Percentiles rank a stretch among this genome's conserved stretches.
These are phyloP conservation scores for Ceratina japonica DNA, from an alignment of 1,140 invertebrate species.

Conservation along the genomic window DNA sequence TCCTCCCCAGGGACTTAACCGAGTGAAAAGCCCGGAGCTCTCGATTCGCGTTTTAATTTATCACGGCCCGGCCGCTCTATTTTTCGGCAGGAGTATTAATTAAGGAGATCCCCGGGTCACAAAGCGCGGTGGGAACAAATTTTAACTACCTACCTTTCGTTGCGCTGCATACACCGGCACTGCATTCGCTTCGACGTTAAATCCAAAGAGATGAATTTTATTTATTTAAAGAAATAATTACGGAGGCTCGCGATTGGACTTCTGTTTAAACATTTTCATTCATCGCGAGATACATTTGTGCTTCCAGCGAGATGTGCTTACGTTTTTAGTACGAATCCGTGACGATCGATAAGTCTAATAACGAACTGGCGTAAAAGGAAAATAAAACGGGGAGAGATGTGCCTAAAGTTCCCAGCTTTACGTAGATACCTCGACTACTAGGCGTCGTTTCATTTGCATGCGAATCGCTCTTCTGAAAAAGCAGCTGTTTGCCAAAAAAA, in stretches of 20 bases:
- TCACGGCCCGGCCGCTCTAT: constrained; percentile 6
- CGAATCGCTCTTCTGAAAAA: constrained; percentile 40
- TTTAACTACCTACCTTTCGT: not conserved
- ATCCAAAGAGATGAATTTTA: no score
- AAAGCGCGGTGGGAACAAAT: constrained; percentile 28
- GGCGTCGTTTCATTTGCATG: constrained; percentile 57
- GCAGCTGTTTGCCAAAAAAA: no score
- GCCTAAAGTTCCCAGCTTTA: constrained; percentile 41
- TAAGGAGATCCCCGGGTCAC: constrained; percentile 19
- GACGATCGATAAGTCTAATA: constrained; percentile 47
- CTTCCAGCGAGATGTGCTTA: not conserved
- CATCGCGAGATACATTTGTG: no score
- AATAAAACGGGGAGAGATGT: constrained; percentile 5
- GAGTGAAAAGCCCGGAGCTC: not conserved
- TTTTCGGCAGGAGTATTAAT: constrained; percentile 37
- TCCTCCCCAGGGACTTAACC: not conserved
- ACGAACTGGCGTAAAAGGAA: constrained; percentile 24
- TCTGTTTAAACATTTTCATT: no score
- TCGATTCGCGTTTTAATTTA: constrained; percentile 3
- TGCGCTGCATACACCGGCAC: no score
- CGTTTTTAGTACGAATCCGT: not conserved
- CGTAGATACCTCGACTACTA: constrained; percentile 21
- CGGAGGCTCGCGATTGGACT: not conserved
- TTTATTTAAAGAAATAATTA: no score
- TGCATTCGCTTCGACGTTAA: no score